These are phyloP conservation scores for Epistrophella euchroma DNA, from an alignment of 2,888 invertebrate genomes.

Conservation along the genomic window DNA sequence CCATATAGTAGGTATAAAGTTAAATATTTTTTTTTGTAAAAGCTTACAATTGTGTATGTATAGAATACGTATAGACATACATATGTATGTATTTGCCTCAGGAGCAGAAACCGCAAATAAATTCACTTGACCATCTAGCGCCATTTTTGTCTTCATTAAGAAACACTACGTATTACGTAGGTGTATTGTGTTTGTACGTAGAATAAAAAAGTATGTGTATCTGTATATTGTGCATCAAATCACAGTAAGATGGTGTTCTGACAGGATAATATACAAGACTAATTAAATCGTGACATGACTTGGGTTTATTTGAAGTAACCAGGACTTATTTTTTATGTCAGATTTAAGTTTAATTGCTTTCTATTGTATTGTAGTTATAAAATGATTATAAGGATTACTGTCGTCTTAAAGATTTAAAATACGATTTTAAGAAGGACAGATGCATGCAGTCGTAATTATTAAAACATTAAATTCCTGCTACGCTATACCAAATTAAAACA, in stretches of 20 bases:
- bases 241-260: not conserved
- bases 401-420: not conserved
- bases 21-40: slow-evolving; percentile 15
- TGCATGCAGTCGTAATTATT: too few species aligned
- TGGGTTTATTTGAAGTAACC: not conserved
- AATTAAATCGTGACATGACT: slow-evolving; percentile 15
- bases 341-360: not conserved
- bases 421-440: too few species aligned
- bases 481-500: too few species aligned
- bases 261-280: slow-evolving; percentile 4
- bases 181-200: not conserved
- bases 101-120: slow-evolving; percentile 14
- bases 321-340: not conserved
- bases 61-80: not conserved
- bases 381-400: not conserved
- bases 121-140: not conserved
- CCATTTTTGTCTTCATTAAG: slow-evolving; percentile 16
- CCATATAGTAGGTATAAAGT: slow-evolving; percentile 27
- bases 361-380: not conserved
- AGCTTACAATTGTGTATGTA: not conserved
- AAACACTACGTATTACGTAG: slow-evolving; percentile 1
- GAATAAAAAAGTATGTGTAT: not conserved
- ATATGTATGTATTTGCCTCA: not conserved
- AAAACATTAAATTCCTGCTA: too few species aligned
- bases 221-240: not conserved